Base-by-base conservation (phyloP, 2,113 vertebrate species). In the Scolopax mira region DNA sequence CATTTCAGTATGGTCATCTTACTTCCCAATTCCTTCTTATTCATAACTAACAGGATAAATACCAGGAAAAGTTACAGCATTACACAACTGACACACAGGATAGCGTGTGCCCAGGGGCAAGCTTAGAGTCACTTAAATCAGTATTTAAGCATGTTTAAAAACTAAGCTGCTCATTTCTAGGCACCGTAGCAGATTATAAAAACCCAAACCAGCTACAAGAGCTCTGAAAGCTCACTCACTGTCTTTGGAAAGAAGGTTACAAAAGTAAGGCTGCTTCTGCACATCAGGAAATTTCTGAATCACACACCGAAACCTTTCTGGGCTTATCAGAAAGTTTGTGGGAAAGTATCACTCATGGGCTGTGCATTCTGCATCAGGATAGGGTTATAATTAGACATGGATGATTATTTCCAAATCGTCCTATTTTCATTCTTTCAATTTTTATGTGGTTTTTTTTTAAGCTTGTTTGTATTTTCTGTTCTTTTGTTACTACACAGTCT, bases 391-490 rank as follows among this genome's bases (percentile, higher is more conserved):
- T 74, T 89, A 84, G 11, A 52, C 33, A 33, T 1, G 24, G n/a
- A 78, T 64, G 80, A 94, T 69, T 61, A 86, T 42, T 79, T 84
- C 42, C 80, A 48, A 61, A 81, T 89, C 71, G 79, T 22, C 55
- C 69, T 55, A 21, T 80, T 95, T 90, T 52, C 21, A 75, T 90
- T 69, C 4, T 58, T 90, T 61, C 37, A 2, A 31, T 54, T 81
- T 94, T 84, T 46, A 75, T 16, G 46, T 21, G 19, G 46, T 5
- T 46, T 0, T 0, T 48, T 0, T 21, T 44, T 44, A 9, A 62
- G 60, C 37, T 55, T 54, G 18, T 28, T 81, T 42, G 24, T 52
- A 37, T 91, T 74, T 91, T 91, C 55, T 93, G 35, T 18, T 79
- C 28, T 88, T 78, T 91, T 72, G 31, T 93, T 91, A 70, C 52